Evolutionary conservation across 2,888 invertebrate species (phyloP).

Genomic region (Euclidia mi): DNA sequence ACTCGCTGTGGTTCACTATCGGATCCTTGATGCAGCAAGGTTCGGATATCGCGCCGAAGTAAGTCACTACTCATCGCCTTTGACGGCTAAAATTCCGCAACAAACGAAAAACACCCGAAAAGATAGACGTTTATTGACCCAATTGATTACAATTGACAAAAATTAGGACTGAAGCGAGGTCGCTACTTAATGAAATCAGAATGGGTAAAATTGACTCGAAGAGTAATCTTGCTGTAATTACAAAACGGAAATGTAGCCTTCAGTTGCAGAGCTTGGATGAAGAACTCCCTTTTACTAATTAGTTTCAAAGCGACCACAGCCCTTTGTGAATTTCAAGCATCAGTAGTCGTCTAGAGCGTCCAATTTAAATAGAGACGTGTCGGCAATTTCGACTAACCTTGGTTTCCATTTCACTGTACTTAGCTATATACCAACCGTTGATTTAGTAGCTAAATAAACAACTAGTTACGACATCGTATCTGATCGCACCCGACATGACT

Average conservation of each 20-base stretch:
- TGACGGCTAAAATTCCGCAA: slow-evolving; percentile 74
- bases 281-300: slow-evolving; percentile 83
- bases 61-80: slow-evolving; percentile 86
- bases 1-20: slow-evolving; percentile 98
- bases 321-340: slow-evolving; percentile 87
- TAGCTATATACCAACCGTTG: slow-evolving; percentile 73
- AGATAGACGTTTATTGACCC: slow-evolving; percentile 17
- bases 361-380: slow-evolving; percentile 83
- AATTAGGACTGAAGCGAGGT: slow-evolving; percentile 17
- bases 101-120: slow-evolving; percentile 33
- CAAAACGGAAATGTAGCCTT: slow-evolving; percentile 81
- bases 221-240: slow-evolving; percentile 59
- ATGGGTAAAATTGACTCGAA: slow-evolving; percentile 50
- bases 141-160: slow-evolving; percentile 18
- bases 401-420: slow-evolving; percentile 76
- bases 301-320: slow-evolving; percentile 87
- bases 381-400: slow-evolving; percentile 74
- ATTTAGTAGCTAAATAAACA: slow-evolving; percentile 79
- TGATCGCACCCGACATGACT: slow-evolving; percentile 73
- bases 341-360: slow-evolving; percentile 78
- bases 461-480: slow-evolving; percentile 65
- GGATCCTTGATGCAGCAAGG: slow-evolving; percentile 98
- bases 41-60: slow-evolving; percentile 97
- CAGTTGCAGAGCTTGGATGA: slow-evolving; percentile 76
- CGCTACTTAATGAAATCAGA: slow-evolving; percentile 36